Base-by-base conservation (phyloP, 1,140 invertebrate species). In the Cotesia chilonis region DNA sequence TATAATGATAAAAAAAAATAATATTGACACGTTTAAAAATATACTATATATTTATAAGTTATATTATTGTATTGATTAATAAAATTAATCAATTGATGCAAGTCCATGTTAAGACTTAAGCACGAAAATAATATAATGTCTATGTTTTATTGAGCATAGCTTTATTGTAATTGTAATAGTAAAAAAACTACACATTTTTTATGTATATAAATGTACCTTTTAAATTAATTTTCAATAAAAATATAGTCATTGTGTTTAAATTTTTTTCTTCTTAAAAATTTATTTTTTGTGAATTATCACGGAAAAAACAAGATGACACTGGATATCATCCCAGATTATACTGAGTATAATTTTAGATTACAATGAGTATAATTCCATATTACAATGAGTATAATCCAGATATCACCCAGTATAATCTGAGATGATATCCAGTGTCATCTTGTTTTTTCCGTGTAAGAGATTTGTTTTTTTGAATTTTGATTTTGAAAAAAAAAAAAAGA, bases 151-250 rank as follows among this genome's bases (percentile, higher is more conserved):
- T 47, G 41, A 47, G 7, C 66, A 69, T 74, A 70, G 69, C 72
- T 41, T 54, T 41, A 73, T 74, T 66, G 72, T 82, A 79, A 82
- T 78, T 80, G 78, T 83, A 81, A 82, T 76, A 81, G 80, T 82
- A 77, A 55, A 14, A 55, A 17, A 14, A 55, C n/a, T 12, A 81
- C 80, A 84, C 80, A 82, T 84, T 84, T 85, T 85, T 84, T 85
- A 84, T 84, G 82, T 84, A 84, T 83, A 84, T 84, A 84, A 82
- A 84, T 84, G 82, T 84, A 84, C 78, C 77, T 82, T 74, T 75
- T 84, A 84, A 84, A 83, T 78, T 83, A 82, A 83, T 80, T 84
- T 84, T 81, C 83, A 85, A 85, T 84, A 85, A 84, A 85, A 81
- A 64, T 83, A 83, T 84, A 85, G 82, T 85, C 80, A 85, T 85